Evolutionary conservation across 2,888 invertebrate species (phyloP), one percentile per base, ranked within the genome.

Genomic region (Odontocolon sp.): DNA sequence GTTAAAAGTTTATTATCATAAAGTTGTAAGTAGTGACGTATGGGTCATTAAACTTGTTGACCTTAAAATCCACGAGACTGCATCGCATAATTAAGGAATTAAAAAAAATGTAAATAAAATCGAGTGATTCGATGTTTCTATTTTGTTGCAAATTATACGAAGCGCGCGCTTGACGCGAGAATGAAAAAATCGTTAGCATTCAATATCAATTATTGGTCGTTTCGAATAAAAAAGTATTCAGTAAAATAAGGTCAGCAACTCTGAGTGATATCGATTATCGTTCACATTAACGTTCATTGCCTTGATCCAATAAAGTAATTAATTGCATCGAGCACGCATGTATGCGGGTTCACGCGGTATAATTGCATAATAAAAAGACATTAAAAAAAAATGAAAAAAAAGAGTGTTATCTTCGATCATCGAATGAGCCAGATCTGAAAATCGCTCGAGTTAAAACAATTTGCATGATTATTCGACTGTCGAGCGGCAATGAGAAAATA

Each of bases 221-320:
- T n/a, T 9, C 11, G n/a, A 33, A 47, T 16, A 11, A 42, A 28
- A 21, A 28, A 8, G 2, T 6, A 0, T n/a, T 9, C 8, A 14
- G 21, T 26, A 9, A 47, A 21, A 28, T 26, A 54, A 73, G 40
- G 26, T 16, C 9, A 1, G 23, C 11, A 21, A 5, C 5, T 1
- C 14, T 33, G 8, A 52, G 42, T 59, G 33, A 8, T 2, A 23
- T 3, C n/a, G 11, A 23, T 4, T 54, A 68, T 74, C 56, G 21
- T 9, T 63, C 16, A 36, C 28, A 26, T 45, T 45, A 47, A 64
- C 16, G 28, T 21, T 28, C 28, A 31, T 42, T 42, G 45, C 68
- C 74, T 68, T 69, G 74, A 23, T 47, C 68, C 57, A 74, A 31
- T 63, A 38, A 57, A 68, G 45, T 33, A 56, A 69, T 63, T 74